Base-by-base conservation (phyloP, 1,140 invertebrate genomes). In the Temnothorax nylanderi region DNA sequence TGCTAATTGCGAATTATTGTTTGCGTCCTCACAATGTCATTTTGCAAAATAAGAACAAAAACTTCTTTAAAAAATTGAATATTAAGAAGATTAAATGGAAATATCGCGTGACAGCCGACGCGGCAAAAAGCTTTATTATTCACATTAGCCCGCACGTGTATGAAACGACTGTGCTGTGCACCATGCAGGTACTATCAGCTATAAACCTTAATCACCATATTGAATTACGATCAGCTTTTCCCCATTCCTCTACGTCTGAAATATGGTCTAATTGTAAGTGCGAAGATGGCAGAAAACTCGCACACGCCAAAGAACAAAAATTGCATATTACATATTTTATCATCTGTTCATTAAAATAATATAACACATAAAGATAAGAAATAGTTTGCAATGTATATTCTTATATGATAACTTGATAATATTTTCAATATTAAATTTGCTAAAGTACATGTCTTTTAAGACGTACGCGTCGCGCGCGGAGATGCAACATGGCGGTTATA, bases 151-250 rank as follows among this genome's bases (percentile, higher is more conserved):
- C 76, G 85, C 77, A 62, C 77, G 37, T 49, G 64, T 58, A 18
- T 21, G 76, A 21, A 62, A 86, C 8, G 26, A 58, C 49, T 58
- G 7, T 8, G 51, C 62, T 74, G 34, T 47, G 37, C 67, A 7
- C 41, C 62, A 69, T 86, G 76, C 84, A 80, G 84, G 84, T 81
- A 80, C 62, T 81, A 58, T 37, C 44, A 26, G 21, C 44, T 58
- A 7, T 86, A 86, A 86, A 80, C 80, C 34, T 86, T 69, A 81
- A 86, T 86, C 54, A 41, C 54, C 37, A 34, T 41, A 56, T 81
- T 58, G 77, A 86, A 86, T 82, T 86, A 82, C 69, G 34, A 86
- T 60, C 44, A 58, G 16, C 18, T 58, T n/a, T 60, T n/a, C 60
- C 13, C 49, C n/a, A 16, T 81, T 80, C 37, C 18, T 49, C 6